Percentiles rank a stretch among this genome's conserved stretches.
Conservation (phyloP, 2,113 vertebrate genomes). For the Gopherus flavomarginatus region DNA sequence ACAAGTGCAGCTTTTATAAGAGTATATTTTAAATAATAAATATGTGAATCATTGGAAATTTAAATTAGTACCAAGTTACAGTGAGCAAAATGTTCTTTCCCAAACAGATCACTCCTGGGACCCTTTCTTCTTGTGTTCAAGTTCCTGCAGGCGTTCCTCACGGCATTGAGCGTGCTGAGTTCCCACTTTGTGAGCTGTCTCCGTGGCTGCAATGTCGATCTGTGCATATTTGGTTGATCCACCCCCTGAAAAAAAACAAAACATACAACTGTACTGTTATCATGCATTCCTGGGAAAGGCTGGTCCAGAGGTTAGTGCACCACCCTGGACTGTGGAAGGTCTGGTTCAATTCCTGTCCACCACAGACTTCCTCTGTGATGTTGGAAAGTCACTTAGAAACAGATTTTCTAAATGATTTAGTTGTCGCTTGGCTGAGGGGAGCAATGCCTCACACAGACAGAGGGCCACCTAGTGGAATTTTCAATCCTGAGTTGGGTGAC, state of each 20-base stretch:
- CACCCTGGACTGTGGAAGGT: not conserved
- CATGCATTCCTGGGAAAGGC: rapidly evolving
- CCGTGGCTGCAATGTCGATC: slow-evolving; percentile 86
- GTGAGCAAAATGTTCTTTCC: not conserved
- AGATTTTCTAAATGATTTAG: not conserved
- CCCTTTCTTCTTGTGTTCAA: slow-evolving; percentile 81
- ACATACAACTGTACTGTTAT: not conserved
- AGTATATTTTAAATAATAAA: not conserved
- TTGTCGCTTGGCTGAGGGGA: not conserved
- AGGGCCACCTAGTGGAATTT: not conserved
- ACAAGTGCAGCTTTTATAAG: not conserved
- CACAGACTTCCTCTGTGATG: not conserved
- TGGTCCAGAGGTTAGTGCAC: not conserved
- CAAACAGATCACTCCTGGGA: slow-evolving; percentile 71
- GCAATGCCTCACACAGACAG: not conserved
- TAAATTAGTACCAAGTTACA: not conserved
- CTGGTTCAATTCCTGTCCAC: not conserved
- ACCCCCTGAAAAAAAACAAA: slow-evolving; percentile 72
- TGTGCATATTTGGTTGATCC: slow-evolving; percentile 84
- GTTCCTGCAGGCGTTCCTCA: slow-evolving; percentile 83
- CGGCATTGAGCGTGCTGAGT: slow-evolving; percentile 82
- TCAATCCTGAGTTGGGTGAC: not conserved
- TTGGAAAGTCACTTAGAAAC: not conserved
- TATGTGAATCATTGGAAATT: not conserved
- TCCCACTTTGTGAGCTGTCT: slow-evolving; percentile 86